Evolutionary conservation across 2,113 vertebrate species (phyloP).

Genomic region (Saccopteryx leptura): DNA sequence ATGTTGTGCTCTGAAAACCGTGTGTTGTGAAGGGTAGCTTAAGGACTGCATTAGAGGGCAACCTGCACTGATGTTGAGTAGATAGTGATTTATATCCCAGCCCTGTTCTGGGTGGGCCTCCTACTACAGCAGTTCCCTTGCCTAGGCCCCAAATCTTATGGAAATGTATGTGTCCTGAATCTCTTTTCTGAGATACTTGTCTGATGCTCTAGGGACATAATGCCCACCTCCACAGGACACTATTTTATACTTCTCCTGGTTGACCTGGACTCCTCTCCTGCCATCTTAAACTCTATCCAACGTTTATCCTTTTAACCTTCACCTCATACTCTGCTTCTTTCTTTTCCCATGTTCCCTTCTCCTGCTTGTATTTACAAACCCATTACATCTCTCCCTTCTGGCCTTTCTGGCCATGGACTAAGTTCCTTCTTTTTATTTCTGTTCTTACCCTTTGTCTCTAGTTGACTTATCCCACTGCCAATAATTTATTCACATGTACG

Average conservation of each 20-base stretch:
- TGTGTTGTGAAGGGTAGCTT: too few species aligned
- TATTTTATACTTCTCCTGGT: not conserved
- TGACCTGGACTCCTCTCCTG: not conserved
- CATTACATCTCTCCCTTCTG: not conserved
- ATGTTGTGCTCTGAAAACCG: not conserved
- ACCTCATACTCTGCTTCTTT: not conserved
- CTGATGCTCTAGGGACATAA: not conserved
- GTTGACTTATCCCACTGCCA: not conserved
- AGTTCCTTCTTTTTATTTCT: not conserved
- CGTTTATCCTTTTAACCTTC: not conserved
- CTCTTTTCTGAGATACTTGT: not conserved
- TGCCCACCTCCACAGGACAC: not conserved
- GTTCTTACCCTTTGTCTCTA: not conserved
- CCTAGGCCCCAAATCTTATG: not conserved
- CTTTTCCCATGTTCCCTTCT: not conserved
- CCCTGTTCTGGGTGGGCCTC: not conserved
- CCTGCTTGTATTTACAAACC: not conserved
- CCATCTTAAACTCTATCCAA: not conserved
- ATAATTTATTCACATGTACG: not conserved
- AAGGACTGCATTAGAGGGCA: rapidly evolving
- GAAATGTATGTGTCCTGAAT: not conserved
- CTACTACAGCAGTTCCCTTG: not conserved
- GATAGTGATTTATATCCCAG: too few species aligned
- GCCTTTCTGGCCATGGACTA: not conserved
- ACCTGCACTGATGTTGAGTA: not conserved